phyloP scores from a whole-genome alignment of 2,797 vertebrate species.

The Xenentodon cancila region DNA sequence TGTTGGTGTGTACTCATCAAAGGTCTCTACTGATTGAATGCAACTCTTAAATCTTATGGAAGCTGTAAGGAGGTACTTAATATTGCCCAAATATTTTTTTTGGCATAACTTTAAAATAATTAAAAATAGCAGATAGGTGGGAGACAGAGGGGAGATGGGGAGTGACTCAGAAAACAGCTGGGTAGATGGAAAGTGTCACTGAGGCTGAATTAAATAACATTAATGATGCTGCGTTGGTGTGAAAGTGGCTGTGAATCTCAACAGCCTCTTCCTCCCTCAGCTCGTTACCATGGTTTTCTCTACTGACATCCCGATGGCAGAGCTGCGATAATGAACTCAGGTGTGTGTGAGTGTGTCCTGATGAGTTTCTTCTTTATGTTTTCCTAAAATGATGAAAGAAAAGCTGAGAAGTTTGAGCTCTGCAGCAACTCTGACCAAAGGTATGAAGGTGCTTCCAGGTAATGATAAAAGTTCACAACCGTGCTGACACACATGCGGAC shows the following conservation, averaged over 20 bases:
- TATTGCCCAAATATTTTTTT: no score
- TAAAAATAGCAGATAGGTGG: neutral
- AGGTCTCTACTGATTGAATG: no score
- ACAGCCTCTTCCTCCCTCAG: constrained; percentile 38
- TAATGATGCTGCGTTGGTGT: constrained; percentile 75
- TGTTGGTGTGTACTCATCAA: no score
- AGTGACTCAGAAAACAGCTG: constrained; percentile 41
- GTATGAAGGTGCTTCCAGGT: neutral
- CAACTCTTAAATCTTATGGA: no score
- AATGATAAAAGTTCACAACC: constrained; percentile 13
- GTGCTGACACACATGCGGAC: neutral
- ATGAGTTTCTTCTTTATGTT: no score
- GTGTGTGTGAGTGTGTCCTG: constrained; percentile 45
- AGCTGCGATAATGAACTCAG: constrained; percentile 63
- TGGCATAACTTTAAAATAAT: no score
- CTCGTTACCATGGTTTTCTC: constrained; percentile 72
- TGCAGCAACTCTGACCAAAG: no score
- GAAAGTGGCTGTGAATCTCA: constrained; percentile 66
- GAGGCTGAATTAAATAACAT: constrained; percentile 69
- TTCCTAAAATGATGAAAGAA: no score
- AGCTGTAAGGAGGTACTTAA: no score
- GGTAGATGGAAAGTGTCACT: constrained; percentile 53
- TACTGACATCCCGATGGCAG: constrained; percentile 61
- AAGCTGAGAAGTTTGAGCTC: no score
- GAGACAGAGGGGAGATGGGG: constrained; percentile 1